phyloP scores from a whole-genome alignment of 2,888 invertebrate species.

The Cantharis lateralis region DNA sequence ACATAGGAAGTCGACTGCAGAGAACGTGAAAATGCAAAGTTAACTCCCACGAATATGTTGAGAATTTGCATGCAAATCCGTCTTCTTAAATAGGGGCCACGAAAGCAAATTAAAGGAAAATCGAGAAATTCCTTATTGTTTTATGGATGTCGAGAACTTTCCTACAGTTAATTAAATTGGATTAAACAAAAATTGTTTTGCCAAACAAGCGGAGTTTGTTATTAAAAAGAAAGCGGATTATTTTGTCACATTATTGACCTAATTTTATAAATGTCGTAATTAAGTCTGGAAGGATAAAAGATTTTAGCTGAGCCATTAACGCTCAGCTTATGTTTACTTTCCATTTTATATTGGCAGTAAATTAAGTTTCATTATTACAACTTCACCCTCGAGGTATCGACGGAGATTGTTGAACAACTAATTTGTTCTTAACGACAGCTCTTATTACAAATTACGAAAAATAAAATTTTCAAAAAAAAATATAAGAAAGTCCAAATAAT shows the following conservation, averaged over 20 bases:
- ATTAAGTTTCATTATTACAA: background rate
- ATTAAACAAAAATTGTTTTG: background rate
- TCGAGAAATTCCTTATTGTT: background rate
- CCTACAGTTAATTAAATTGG: background rate
- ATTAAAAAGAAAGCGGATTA: background rate
- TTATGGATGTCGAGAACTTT: background rate
- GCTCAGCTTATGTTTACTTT: background rate
- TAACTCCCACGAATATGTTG: background rate
- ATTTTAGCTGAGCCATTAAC: background rate
- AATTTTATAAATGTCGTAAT: background rate
- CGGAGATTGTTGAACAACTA: background rate
- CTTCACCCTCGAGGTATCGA: background rate
- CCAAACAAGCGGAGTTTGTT: background rate
- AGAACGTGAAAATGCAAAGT: background rate
- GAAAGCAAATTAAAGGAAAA: background rate
- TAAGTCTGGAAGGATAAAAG: background rate
- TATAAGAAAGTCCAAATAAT: no score
- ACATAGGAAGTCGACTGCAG: background rate
- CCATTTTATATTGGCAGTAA: background rate
- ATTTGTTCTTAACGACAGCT: background rate
- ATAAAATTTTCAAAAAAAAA: no score
- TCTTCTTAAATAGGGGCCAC: background rate
- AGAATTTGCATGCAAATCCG: background rate
- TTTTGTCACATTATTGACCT: background rate
- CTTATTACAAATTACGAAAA: background rate